Percentiles rank a stretch among this genome's conserved stretches.
Conservation (phyloP, 2,113 vertebrate genomes). For the Hiodon alosoides region DNA sequence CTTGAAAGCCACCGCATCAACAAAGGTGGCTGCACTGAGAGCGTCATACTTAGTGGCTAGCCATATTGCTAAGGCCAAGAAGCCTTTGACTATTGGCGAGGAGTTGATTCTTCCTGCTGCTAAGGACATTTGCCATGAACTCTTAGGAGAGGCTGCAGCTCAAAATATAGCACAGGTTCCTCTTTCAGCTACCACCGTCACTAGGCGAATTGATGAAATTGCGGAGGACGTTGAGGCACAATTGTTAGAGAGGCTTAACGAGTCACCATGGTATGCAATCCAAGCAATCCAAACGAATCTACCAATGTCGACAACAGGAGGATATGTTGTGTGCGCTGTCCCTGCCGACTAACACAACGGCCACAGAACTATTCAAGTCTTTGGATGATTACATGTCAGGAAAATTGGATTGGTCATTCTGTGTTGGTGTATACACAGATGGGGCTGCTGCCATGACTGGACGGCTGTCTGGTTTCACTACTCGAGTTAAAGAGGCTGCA, state of each 20-base stretch:
- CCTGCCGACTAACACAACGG: too few species aligned
- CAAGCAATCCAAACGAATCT: too few species aligned
- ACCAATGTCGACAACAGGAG: too few species aligned
- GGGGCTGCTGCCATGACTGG: too few species aligned
- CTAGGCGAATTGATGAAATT: too few species aligned
- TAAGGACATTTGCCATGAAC: conserved; percentile 25
- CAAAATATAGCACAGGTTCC: too few species aligned
- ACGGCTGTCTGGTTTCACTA: background rate
- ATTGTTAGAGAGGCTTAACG: too few species aligned
- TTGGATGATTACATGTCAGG: background rate
- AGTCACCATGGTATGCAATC: too few species aligned
- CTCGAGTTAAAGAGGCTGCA: background rate
- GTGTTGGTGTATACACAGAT: background rate
- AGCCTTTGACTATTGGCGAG: conserved; percentile 34
- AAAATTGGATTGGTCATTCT: too few species aligned
- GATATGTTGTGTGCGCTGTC: too few species aligned
- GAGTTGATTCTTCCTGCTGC: conserved; percentile 31
- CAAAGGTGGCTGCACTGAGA: conserved; percentile 26
- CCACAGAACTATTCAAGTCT: background rate
- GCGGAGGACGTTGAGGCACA: too few species aligned
- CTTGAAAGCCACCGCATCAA: conserved; percentile 28
- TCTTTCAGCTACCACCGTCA: too few species aligned
- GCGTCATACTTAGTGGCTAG: conserved; percentile 30
- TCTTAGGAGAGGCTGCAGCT: background rate
- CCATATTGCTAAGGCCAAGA: conserved; percentile 30